Conservation (phyloP, 2,797 vertebrate species). For the Gallirallus australis region DNA sequence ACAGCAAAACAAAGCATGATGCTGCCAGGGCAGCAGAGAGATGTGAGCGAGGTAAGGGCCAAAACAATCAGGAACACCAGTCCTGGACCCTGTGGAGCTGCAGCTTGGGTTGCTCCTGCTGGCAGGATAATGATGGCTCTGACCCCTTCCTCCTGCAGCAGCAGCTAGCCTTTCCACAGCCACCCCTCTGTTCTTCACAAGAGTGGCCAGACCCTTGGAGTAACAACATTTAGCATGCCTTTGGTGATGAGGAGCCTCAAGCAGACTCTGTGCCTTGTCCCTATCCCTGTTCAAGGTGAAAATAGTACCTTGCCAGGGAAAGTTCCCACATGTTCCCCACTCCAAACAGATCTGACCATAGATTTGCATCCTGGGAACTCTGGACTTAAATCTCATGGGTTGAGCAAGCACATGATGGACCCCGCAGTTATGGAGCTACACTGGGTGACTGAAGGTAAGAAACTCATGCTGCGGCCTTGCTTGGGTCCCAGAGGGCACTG, state of each 20-base stretch:
- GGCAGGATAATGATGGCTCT: neutral
- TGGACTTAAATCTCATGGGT: neutral
- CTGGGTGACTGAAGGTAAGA: neutral
- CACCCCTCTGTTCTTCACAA: no score
- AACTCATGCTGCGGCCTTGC: neutral
- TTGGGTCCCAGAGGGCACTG: neutral
- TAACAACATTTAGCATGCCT: no score
- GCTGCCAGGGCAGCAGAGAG: neutral
- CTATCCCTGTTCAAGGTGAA: no score
- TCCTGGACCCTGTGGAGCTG: fast-evolving
- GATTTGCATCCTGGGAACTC: neutral
- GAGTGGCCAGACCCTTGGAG: no score
- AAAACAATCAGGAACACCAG: neutral
- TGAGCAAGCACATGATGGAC: fast-evolving
- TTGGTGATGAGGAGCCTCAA: no score
- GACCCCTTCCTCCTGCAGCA: no score
- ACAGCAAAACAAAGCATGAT: neutral
- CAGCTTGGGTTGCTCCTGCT: neutral
- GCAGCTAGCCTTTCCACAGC: no score
- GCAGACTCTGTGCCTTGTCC: no score
- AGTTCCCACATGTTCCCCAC: neutral
- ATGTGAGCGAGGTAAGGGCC: neutral
- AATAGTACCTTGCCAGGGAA: no score
- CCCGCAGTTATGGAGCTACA: fast-evolving
- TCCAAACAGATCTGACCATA: neutral